Evolutionary conservation across 1,140 invertebrate genomes (phyloP).

Genomic region (Anastrepha obliqua): DNA sequence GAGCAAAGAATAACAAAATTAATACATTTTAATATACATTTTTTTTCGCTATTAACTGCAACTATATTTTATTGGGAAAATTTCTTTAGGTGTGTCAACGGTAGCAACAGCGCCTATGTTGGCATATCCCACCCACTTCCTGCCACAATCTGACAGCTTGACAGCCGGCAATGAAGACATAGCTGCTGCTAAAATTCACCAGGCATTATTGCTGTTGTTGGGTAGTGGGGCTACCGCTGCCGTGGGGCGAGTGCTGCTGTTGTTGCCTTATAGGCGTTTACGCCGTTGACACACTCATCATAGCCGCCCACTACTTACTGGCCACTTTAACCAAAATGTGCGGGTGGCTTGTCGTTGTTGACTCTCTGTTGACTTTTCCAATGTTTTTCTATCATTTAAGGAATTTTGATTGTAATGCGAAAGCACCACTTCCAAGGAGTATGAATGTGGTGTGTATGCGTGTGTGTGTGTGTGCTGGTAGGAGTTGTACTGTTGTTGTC

Average conservation of each 20-base stretch:
- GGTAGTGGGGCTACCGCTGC: too few species aligned
- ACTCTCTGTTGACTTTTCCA: slow-evolving; percentile 19
- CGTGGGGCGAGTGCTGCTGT: neutral
- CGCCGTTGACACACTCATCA: slow-evolving; percentile 28
- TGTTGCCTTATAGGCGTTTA: slow-evolving; percentile 15
- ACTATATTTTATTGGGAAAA: neutral
- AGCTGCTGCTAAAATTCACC: neutral
- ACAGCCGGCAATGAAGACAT: slow-evolving; percentile 34
- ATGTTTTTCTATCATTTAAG: neutral
- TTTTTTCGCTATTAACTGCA: neutral
- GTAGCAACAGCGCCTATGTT: neutral
- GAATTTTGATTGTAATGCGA: slow-evolving; percentile 45
- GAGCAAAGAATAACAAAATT: too few species aligned
- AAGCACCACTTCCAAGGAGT: neutral
- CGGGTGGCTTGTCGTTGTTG: slow-evolving; percentile 25
- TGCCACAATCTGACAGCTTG: neutral
- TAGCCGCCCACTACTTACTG: neutral
- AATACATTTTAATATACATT: too few species aligned
- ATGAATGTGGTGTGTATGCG: neutral
- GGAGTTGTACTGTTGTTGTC: neutral
- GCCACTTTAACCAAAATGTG: neutral
- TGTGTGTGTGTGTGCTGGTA: neutral
- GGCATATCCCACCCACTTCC: neutral
- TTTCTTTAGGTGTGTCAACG: slow-evolving; percentile 34
- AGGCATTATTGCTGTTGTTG: neutral